These are phyloP conservation scores for Mus pahari DNA, from an alignment of 2,113 vertebrate species.

Conservation along the genomic window DNA sequence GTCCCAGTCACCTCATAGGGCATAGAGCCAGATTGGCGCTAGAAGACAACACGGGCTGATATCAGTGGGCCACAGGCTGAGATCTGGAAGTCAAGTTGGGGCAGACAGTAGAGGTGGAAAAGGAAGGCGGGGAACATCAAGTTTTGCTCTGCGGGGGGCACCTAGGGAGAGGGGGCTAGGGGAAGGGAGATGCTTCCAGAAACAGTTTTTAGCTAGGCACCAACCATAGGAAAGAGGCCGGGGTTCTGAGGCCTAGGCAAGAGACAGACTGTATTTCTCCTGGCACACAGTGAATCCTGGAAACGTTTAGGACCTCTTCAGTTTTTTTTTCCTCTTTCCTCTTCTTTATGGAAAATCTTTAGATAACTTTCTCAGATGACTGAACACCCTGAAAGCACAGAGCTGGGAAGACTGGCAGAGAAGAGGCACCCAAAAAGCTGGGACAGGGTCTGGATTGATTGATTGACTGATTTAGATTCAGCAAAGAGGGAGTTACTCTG, in stretches of 20 bases:
- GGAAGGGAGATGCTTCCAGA: constrained; percentile 70
- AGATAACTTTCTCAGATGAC: constrained; percentile 77
- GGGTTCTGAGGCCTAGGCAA: constrained; percentile 74
- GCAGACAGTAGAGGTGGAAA: constrained; percentile 20
- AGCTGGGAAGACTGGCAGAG: neutral
- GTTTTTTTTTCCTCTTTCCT: neutral
- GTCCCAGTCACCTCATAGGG: constrained; percentile 60
- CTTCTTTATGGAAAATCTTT: constrained; percentile 77
- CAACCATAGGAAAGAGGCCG: constrained; percentile 75
- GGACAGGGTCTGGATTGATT: neutral
- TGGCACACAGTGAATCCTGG: constrained; percentile 77
- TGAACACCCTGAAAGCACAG: constrained; percentile 56
- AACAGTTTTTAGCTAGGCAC: constrained; percentile 68
- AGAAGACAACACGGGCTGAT: neutral
- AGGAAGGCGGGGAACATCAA: neutral
- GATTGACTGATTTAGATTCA: neutral
- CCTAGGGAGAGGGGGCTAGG: constrained; percentile 56
- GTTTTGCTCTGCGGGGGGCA: constrained; percentile 57
- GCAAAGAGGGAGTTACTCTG: neutral
- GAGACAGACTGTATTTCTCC: constrained; percentile 77
- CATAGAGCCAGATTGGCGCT: neutral
- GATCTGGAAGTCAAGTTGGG: neutral
- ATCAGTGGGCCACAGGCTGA: neutral
- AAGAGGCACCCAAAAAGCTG: constrained; percentile 8
- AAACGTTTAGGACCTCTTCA: constrained; percentile 72